Percentiles rank a stretch among this genome's conserved stretches.
phyloP scores from a whole-genome alignment of 2,888 invertebrate genomes.

The Rhingia campestris region DNA sequence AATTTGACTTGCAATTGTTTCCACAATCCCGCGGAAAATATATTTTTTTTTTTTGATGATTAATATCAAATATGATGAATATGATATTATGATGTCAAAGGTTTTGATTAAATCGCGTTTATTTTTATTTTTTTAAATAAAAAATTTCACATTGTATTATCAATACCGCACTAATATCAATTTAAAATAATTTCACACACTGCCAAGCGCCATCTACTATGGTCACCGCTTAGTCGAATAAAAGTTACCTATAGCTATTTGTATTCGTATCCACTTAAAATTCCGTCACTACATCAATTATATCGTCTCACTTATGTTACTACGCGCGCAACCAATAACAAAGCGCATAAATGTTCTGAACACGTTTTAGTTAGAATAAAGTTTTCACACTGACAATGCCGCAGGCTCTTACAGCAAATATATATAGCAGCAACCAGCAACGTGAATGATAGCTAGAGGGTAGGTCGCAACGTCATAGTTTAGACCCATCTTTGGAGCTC shows the following conservation, averaged over 20 bases:
- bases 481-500: slow-evolving; percentile 36
- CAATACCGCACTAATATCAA: background rate
- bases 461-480: slow-evolving; percentile 40
- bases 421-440: slow-evolving; percentile 29
- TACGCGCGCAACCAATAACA: background rate
- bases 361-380: slow-evolving; percentile 48
- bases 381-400: slow-evolving; percentile 45
- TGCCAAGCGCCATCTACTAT: background rate
- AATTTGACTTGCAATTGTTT: too few relatives aligned
- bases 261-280: background rate
- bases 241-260: too few relatives aligned
- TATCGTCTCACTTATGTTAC: background rate
- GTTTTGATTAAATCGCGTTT: background rate
- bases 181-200: slow-evolving; percentile 6
- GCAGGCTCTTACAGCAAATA: slow-evolving; percentile 39
- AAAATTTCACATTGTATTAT: background rate
- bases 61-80: too few relatives aligned
- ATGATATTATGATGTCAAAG: too few relatives aligned
- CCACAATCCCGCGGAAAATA: background rate
- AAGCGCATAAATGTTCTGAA: slow-evolving; percentile 9
- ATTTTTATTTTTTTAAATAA: background rate
- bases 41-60: too few relatives aligned
- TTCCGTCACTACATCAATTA: background rate
- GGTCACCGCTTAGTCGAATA: too few relatives aligned
- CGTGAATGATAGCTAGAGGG: slow-evolving; percentile 11